phyloP scores from a whole-genome alignment of 2,797 vertebrate species.

The Pangasius larnaudii region DNA sequence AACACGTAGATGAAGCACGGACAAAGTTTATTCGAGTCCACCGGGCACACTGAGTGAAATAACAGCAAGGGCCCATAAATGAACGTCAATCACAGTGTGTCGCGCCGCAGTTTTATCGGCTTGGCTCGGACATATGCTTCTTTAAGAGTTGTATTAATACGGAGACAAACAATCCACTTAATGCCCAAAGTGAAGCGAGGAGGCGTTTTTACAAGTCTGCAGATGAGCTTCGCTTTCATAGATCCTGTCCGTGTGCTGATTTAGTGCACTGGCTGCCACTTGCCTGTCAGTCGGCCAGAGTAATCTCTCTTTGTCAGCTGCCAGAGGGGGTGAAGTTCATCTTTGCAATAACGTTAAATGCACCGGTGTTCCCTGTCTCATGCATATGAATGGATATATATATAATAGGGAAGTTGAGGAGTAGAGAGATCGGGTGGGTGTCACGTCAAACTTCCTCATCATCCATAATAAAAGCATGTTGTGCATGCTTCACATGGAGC shows the following conservation, averaged over 20 bases:
- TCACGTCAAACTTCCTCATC: conserved; percentile 74
- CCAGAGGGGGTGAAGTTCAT: conserved; percentile 70
- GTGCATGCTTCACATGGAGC: conserved; percentile 56
- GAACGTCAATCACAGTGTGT: conserved; percentile 49
- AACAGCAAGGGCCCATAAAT: conserved; percentile 61
- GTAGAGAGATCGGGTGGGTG: conserved; percentile 75
- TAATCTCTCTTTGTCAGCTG: conserved; percentile 79
- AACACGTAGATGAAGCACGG: conserved; percentile 18
- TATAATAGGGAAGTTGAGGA: conserved; percentile 77
- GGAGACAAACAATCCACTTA: conserved; percentile 74
- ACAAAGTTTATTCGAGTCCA: conserved; percentile 61
- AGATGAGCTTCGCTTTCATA: conserved; percentile 70
- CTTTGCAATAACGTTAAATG: conserved; percentile 81
- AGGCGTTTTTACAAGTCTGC: conserved; percentile 75
- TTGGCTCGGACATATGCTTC: conserved; percentile 52
- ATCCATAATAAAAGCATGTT: conserved; percentile 71
- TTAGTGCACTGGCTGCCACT: conserved; percentile 74
- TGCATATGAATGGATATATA: conserved; percentile 80
- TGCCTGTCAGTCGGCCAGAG: conserved; percentile 78
- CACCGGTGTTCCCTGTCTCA: conserved; percentile 76
- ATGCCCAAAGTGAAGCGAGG: conserved; percentile 72
- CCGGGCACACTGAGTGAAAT: conserved; percentile 35
- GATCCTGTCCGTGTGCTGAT: conserved; percentile 72
- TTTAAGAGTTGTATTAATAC: conserved; percentile 71
- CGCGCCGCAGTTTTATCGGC: conserved; percentile 44